These are phyloP conservation scores for Montipora cactus DNA, from an alignment of 64 coral and sea anemone genomes.

Conservation along the genomic window DNA sequence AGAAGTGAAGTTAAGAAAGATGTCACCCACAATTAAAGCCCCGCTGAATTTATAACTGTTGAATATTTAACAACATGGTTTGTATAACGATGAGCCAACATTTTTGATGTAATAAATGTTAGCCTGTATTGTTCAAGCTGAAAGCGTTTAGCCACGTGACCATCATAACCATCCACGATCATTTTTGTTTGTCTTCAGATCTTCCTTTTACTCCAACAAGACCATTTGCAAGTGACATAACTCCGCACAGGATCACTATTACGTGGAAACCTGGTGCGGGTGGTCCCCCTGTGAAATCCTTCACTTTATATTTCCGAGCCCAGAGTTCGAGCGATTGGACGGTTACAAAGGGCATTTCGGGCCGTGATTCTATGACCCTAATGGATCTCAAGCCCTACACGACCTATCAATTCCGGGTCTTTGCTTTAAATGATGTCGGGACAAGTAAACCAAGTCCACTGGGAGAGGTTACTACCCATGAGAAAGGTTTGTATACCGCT, in stretches of 20 bases:
- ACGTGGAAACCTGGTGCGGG: slow-evolving; percentile 23
- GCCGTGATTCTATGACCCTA: slow-evolving; percentile 20
- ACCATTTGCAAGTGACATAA: not conserved
- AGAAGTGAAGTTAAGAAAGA: too few relatives aligned
- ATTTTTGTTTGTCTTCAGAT: not conserved
- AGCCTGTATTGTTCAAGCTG: too few relatives aligned
- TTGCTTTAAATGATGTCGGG: slow-evolving; percentile 48
- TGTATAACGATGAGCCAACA: too few relatives aligned
- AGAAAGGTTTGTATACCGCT: slow-evolving; percentile 28
- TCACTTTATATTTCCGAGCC: not conserved
- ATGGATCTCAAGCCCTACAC: slow-evolving; percentile 23
- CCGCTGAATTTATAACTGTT: too few relatives aligned
- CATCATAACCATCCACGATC: too few relatives aligned
- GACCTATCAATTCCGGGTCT: slow-evolving; percentile 41
- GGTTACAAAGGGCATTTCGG: not conserved
- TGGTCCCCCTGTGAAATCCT: slow-evolving; percentile 24
- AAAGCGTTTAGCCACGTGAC: too few relatives aligned
- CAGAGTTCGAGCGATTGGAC: slow-evolving; percentile 11
- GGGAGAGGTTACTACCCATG: slow-evolving; percentile 32
- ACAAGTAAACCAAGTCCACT: slow-evolving; percentile 43
- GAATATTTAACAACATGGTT: too few relatives aligned
- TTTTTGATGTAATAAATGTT: too few relatives aligned
- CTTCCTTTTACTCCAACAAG: slow-evolving; percentile 49
- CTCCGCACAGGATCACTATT: slow-evolving; percentile 33
- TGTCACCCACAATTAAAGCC: too few relatives aligned